Conservation (phyloP, 37 sponge, comb jelly and placozoan species). For the Chondrilla cf. caribensis region DNA sequence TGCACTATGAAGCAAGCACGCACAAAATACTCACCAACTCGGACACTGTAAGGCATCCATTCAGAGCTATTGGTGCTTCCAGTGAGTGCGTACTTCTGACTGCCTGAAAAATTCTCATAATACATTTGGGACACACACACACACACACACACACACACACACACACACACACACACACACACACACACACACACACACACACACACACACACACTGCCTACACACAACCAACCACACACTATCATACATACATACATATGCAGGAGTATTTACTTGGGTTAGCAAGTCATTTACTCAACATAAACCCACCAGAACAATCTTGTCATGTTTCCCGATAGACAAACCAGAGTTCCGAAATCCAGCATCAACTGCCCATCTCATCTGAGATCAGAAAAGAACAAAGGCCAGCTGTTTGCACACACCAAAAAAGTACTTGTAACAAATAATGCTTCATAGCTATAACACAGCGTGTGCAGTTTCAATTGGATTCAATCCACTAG, state of each 20-base stretch:
- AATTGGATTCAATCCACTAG: too few species aligned
- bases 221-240: background rate
- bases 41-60: slow-evolving; percentile 47
- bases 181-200: background rate
- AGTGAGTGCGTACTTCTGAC: slow-evolving; percentile 74
- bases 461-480: too few species aligned
- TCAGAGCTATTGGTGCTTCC: slow-evolving; percentile 66
- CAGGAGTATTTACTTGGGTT: background rate
- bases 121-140: too few species aligned
- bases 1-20: too few species aligned
- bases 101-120: slow-evolving; percentile 67
- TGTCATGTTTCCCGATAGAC: slow-evolving; percentile 60
- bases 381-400: slow-evolving; percentile 26
- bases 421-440: too few species aligned
- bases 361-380: slow-evolving; percentile 54
- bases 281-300: background rate
- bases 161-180: too few species aligned
- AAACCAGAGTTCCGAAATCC: slow-evolving; percentile 92
- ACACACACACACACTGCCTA: background rate
- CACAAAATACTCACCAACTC: slow-evolving; percentile 54
- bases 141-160: too few species aligned
- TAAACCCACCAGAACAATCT: slow-evolving; percentile 64
- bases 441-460: too few species aligned
- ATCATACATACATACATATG: background rate
- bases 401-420: too few species aligned